Base-by-base conservation (phyloP, 2,888 invertebrate genomes). In the Mythimna impura region DNA sequence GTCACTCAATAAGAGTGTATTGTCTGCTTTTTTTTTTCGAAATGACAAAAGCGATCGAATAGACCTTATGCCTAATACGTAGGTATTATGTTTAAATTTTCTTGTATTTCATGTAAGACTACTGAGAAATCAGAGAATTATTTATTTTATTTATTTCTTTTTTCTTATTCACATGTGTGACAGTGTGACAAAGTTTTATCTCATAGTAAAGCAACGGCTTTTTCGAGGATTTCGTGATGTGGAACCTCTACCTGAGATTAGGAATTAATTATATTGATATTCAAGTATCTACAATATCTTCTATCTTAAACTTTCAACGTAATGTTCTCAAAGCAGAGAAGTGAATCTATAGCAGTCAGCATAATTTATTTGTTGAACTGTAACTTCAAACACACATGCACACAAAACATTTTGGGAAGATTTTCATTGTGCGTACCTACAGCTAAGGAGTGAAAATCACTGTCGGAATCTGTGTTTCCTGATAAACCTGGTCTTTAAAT, bases 1-100 rank as follows among this genome's bases (percentile, higher is more conserved):
- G 93, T 92, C 91, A 91, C 92, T 93, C 90, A 92, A 94, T 93
- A 93, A 91, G 86, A 84, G 83, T 80, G 90, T 90, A 92, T 93
- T 92, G 94, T 93, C 88, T 85, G 87, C 86, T 63, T 84, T 84
- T 84, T 90, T 90, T 89, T 77, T 89, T 89, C 25, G 78, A 83
- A 88, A 86, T 86, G 85, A 87, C 86, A 88, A 89, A 87, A 86
- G 89, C 85, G 43, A 68, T 70, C 60, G 36, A 61, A 68, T 47
- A 36, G 65, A 86, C 83, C 85, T 84, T 83, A 69, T 82, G 78
- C 71, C 67, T 68, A 55, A n/a, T n/a, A n/a, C n/a, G 62, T 81
- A 70, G 60, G 61, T 70, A 71, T 50, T 73, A 22, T 20, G n/a
- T 66, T 12, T 73, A 60, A 4, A 52, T 82, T 73, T 66, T 54